These are phyloP conservation scores for Zaprionus africanus DNA, from an alignment of 1,140 invertebrate species.

Conservation along the genomic window DNA sequence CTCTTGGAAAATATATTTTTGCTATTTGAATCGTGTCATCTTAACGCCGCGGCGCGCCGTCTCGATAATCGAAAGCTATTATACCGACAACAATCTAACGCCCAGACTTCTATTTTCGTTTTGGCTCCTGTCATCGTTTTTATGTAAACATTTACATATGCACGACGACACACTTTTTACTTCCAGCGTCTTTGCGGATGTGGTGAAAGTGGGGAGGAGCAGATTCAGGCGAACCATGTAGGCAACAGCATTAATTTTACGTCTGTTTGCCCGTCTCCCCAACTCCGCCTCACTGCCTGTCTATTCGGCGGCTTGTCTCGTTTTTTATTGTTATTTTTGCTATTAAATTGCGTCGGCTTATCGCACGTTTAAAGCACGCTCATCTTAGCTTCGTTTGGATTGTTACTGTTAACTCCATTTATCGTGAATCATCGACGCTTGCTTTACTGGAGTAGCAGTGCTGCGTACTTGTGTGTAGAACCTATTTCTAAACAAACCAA, in stretches of 20 bases:
- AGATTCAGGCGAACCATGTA: background rate
- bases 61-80: conserved; percentile 81
- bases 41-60: conserved; percentile 6
- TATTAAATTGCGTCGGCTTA: conserved; percentile 82
- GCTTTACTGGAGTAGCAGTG: conserved; percentile 24
- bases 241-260: conserved; percentile 68
- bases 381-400: conserved; percentile 53
- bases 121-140: conserved; percentile 45
- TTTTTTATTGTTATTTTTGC: conserved; percentile 83
- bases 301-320: conserved; percentile 59
- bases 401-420: conserved; percentile 83
- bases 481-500: conserved; percentile 77
- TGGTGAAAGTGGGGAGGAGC: background rate
- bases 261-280: conserved; percentile 57
- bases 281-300: conserved; percentile 2
- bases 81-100: conserved; percentile 72
- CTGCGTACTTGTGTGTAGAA: conserved; percentile 65
- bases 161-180: conserved; percentile 70
- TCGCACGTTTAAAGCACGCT: conserved; percentile 75
- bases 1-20: background rate
- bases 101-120: conserved; percentile 41
- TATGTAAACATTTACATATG: conserved; percentile 80
- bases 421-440: conserved; percentile 76
- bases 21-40: conserved; percentile 11
- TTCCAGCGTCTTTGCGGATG: conserved; percentile 56